Evolutionary conservation across 1,140 invertebrate species (phyloP), one percentile per base, ranked within the genome.

Genomic region (Nixonia krombeini): DNA sequence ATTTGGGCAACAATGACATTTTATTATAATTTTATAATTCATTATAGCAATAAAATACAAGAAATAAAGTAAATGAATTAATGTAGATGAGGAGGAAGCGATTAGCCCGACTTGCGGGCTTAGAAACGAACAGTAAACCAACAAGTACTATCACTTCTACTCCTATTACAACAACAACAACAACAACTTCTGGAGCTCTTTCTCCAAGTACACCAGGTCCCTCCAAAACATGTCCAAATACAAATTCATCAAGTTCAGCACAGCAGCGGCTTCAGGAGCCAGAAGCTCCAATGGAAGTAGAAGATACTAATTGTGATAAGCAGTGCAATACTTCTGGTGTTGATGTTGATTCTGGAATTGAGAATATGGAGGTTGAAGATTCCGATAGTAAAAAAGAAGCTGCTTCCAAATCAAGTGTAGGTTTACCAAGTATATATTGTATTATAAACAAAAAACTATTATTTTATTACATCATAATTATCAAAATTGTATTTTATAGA

Each of bases 261-360:
- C 77, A 37, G 49, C 72, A 57, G 59, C 68, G 41, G 55, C 64
- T 23, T 62, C 72, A 55, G 61, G 59, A 64, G 25, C 70, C 76
- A 23, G 78, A 87, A 59, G 73, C 81, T 56, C 67, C 83, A 41
- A 89, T 88, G 89, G 89, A 88, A 76, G 86, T 89, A 8, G 88
- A 89, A 68, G 87, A 89, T 47, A n/a, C n/a, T n/a, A 83, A 65
- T 23, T 84, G 80, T 56, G 74, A 83, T 21, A 86, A 87, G 66
- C 85, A 88, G 56, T 78, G 77, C 47, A 85, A 83, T 58, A 86
- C 73, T 42, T 81, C 74, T 18, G 84, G 83, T 47, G 85, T 89
- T 25, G 90, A 92, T 81, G 89, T 91, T 28, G 91, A 92, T 82
- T 92, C 90, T 31, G 90, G 90, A 7, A 90, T 92, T 74, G 91